Base-by-base conservation (phyloP, 37 sponge, comb jelly and placozoan genomes). In the Haliclona indistincta region DNA sequence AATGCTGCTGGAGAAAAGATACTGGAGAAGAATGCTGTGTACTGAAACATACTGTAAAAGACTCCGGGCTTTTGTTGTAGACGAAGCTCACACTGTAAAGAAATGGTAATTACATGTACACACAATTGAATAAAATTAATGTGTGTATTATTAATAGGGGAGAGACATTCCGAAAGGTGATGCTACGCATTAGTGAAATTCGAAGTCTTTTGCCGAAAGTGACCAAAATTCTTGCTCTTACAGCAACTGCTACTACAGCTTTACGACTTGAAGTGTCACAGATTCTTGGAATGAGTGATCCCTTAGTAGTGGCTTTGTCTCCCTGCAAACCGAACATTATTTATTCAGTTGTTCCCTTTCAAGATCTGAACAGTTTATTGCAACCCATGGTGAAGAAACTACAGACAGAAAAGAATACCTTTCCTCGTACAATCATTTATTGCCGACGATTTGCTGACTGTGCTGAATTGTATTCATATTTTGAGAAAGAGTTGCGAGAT, bases 361-460 rank as follows among this genome's bases (percentile, higher is more conserved):
- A 6, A 6, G 30, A 29, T 7, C 6, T 7, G 38, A 4, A 7
- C 22, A 36, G 3, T 7, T 5, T 13, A 8, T 32, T 7, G 23
- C 3, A 4, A 6, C 33, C 36, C 4, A 7, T 10, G 20, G 5
- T 7, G 3, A 5, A 65, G 4, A 37, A 80, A 29, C 25, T 81
- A 22, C 32, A n/a, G 40, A 61, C 38, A 4, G 40, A 49, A 15
- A 43, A 38, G 19, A 33, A 25, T 19, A 63, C 6, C 1, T 70
- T 62, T 62, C 81, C 81, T n/a, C 70, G 70, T 28, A 81, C 81
- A 4, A 63, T 81, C 10, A 26, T 81, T n/a, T 81, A 44, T 44
- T 68, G 68, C 3, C 25, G 73, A n/a, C 42, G 20, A 20, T 58
- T 45, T 26, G 30, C 42, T 0, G 63, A 79, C 20, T 79, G 80